Evolutionary conservation across 92 coral and sea anemone genomes (phyloP).

Genomic region (Chrysogorgia sp.): DNA sequence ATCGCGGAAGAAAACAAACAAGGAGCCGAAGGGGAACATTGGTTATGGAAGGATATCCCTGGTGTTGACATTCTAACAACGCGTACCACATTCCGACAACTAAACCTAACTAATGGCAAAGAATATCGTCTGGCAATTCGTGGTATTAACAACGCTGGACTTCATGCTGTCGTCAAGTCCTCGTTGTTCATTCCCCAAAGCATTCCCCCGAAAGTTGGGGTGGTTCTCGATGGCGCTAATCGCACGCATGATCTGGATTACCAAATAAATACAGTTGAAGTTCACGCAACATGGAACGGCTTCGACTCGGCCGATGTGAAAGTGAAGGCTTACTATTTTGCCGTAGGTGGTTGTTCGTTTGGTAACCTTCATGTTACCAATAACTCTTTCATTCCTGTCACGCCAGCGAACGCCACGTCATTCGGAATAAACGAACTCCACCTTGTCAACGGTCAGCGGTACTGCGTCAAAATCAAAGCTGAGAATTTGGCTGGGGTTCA

Average conservation of each 20-base stretch:
- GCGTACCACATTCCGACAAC: constrained; percentile 61
- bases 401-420: constrained; percentile 74
- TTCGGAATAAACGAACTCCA: constrained; percentile 57
- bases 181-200: constrained; percentile 76
- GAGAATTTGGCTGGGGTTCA: constrained; percentile 82
- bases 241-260: constrained; percentile 63
- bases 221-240: constrained; percentile 76
- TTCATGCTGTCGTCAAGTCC: constrained; percentile 74
- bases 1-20: constrained; percentile 30
- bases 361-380: constrained; percentile 90
- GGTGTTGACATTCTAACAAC: constrained; percentile 73
- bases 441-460: constrained; percentile 87
- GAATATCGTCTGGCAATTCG: constrained; percentile 70
- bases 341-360: constrained; percentile 83
- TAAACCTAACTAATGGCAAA: constrained; percentile 71
- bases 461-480: constrained; percentile 90
- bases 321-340: constrained; percentile 81
- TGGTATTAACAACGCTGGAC: constrained; percentile 81
- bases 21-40: background rate
- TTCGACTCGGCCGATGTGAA: constrained; percentile 76
- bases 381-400: constrained; percentile 64
- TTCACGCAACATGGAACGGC: constrained; percentile 80
- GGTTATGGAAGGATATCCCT: constrained; percentile 59
- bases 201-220: constrained; percentile 71
- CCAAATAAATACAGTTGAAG: constrained; percentile 68